Base-by-base conservation (phyloP, 2,113 vertebrate species). In the Ictidomys tridecemlineatus region DNA sequence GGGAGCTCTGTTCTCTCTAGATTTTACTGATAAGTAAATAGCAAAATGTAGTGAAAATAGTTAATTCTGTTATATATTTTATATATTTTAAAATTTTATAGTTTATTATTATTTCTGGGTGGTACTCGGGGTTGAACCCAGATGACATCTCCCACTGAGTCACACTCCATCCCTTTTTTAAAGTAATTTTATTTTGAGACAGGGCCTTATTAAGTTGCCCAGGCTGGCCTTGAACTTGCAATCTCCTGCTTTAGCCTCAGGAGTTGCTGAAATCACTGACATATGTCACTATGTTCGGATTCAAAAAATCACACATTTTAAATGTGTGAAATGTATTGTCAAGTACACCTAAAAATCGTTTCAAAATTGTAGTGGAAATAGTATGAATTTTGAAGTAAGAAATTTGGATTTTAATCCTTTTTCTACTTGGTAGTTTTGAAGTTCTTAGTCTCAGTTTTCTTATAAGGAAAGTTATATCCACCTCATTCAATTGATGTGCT, bases 391-490 rank as follows among this genome's bases (percentile, higher is more conserved):
- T 67, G 32, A 89, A 72, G 32, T 56, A 28, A 72, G 61, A 76
- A 72, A 42, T 91, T 73, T 97, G 7, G 67, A 84, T 88, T 95
- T 91, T 65, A 88, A 84, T 87, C 87, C 16, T 48, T 95, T 77
- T 95, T 83, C 53, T 11, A 30, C 8, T 79, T 80, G 45, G 56
- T 70, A 82, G 61, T 80, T 95, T 96, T 82, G 69, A 93, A 37
- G 37, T 39, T 45, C 39, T 91, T 30, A 61, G 30, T 85, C n/a
- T 63, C 48, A 39, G 11, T 91, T 93, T 97, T 32, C 22, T 93
- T 82, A 91, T 91, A 5, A 82, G 2, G 87, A 91, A 86, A 77
- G 85, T 74, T 76, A 63, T 77, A 45, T 72, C 17, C 5, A 72
- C 24, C 32, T 87, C 70, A 86, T 56, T 63, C 9, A 32, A 83